phyloP scores from a whole-genome alignment of 2,888 invertebrate genomes.

The Apeira syringaria region DNA sequence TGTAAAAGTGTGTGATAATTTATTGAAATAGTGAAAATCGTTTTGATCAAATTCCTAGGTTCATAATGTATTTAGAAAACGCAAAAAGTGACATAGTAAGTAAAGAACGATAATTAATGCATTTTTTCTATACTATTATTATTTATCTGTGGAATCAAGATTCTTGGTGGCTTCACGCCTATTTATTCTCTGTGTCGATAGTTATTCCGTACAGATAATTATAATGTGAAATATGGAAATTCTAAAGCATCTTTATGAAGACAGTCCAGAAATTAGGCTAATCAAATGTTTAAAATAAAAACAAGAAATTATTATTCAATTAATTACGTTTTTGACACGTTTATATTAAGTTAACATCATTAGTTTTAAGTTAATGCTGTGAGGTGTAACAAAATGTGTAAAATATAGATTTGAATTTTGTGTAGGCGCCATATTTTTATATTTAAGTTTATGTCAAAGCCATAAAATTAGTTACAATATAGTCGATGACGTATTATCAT shows the following conservation, averaged over 20 bases:
- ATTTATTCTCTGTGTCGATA: conserved; percentile 2
- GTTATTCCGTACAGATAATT: conserved; percentile 24
- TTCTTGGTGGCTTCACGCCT: no score
- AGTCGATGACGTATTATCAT: no score
- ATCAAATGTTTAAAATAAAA: conserved; percentile 27
- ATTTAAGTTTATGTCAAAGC: no score
- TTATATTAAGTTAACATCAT: conserved; percentile 18
- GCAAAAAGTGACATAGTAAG: no score
- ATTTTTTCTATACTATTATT: no score
- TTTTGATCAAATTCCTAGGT: no score
- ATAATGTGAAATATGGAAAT: conserved; percentile 20
- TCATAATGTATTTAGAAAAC: no score
- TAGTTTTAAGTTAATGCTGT: conserved; percentile 14
- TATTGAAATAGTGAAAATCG: no score
- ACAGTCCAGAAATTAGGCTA: conserved; percentile 32
- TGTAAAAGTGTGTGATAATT: no score
- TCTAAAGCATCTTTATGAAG: conserved; percentile 25
- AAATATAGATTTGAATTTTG: conserved; percentile 15
- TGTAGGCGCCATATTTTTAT: conserved; percentile 12
- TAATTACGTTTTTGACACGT: conserved; percentile 30
- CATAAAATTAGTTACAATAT: no score
- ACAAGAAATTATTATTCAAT: conserved; percentile 17
- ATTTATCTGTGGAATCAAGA: no score
- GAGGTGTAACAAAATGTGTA: conserved; percentile 14
- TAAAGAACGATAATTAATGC: no score